Base-by-base conservation (phyloP, 2,797 vertebrate species). In the Myoxocephalus aenaeus region DNA sequence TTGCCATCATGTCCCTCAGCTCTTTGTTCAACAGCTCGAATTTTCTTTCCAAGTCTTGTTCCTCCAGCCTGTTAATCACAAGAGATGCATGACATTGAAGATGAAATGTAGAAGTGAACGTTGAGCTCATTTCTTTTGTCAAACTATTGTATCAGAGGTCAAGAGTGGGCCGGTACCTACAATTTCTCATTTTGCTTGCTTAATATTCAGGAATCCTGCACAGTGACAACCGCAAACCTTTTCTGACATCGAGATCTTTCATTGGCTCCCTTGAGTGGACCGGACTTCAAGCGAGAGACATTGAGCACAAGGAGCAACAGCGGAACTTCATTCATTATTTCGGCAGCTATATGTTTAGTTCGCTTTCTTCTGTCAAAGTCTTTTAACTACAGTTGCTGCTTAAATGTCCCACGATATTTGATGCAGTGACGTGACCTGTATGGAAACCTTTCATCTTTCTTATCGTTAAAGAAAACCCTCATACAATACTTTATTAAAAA, bases 1-100 rank as follows among this genome's bases (percentile, higher is more conserved):
- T 94, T 2, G 95, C 92, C 94, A 98, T 95, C 91, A 98, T 95
- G 86, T 96, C 94, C 62, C 96, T 92, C 50, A 98, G 92, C 88
- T 98, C 97, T 42, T 96, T 91, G 81, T 96, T 97, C 63, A 98
- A 84, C 69, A 98, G 92, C 84, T 97, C 95, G 57, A 97, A 98
- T 57, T 93, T 93, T 51, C 94, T 91, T 75, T 98, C 97, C 88
- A 98, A 67, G 81, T 98, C 96, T 76, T 97, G 96, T 50, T 98
- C 97, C 87, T 97, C 96, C 42, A 96, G 92, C 80, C 97, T 98
- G 91, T 66, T 32, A 29, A 65, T 38, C 58, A 75, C 11, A 79
- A 46, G 17, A 77, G 10, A 75, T 3, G 12, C n/a, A 62, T 20
- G 17, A 29, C 1, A 62, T 15, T 42, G 40, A 42, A 14, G 40